A percentile compares a stretch with the other conserved stretches of the same genome.
phyloP scores from a whole-genome alignment of 92 coral and sea anemone species.

The Scolanthus callimorphus region DNA sequence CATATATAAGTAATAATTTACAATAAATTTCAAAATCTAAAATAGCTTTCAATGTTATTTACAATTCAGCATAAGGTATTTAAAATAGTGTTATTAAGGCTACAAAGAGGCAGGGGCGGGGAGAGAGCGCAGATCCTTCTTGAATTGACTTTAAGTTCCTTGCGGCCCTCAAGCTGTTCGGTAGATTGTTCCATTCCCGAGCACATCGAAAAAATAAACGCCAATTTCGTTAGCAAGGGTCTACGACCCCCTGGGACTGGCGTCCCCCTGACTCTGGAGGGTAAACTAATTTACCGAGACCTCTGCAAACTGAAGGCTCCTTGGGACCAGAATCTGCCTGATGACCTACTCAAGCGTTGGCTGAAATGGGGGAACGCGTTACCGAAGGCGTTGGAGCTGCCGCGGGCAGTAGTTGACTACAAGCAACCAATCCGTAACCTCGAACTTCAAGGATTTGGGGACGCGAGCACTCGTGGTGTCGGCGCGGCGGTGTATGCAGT shows the following conservation, averaged over 20 bases:
- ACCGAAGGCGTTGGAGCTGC: background rate
- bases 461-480: slow-evolving; percentile 5
- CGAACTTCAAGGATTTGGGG: background rate
- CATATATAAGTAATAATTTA: too few relatives aligned
- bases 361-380: background rate
- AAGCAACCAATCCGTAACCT: background rate
- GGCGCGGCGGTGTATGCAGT: slow-evolving; percentile 8
- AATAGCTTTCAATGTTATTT: too few relatives aligned
- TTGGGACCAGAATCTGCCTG: background rate
- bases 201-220: too few relatives aligned
- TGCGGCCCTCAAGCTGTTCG: too few relatives aligned
- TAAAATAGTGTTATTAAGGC: too few relatives aligned
- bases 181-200: too few relatives aligned
- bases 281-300: background rate
- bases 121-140: too few relatives aligned
- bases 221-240: background rate
- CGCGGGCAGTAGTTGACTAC: background rate
- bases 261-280: background rate
- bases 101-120: too few relatives aligned
- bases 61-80: too few relatives aligned
- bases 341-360: background rate
- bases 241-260: background rate
- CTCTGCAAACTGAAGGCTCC: background rate
- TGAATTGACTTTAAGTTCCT: too few relatives aligned
- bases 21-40: too few relatives aligned